Evolutionary conservation across 2,113 vertebrate species (phyloP), one percentile per base, ranked within the genome.

Genomic region (Gadus macrocephalus): DNA sequence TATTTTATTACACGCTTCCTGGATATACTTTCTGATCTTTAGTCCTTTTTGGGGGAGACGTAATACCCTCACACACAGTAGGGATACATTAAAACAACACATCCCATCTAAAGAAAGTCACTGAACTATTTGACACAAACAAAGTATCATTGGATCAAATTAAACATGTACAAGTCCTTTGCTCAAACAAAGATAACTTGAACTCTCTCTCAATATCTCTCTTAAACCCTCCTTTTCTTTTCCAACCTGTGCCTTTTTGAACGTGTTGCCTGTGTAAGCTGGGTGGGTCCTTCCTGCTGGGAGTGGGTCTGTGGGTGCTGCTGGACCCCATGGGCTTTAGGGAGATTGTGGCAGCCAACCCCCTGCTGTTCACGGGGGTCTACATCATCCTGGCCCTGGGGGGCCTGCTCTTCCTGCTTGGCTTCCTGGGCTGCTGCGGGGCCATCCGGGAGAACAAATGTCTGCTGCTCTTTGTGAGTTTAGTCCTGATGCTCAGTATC

Each of bases 381-480:
- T 97, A 96, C 81, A 88, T 95, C 79, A 88, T 97, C 85, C 89
- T 98, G 92, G 94, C 93, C 17, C 92, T 96, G 95, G 96, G 96
- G 4, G 89, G 86, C 3, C 87, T 98, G 92, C 93, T 98, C 3
- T 97, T 97, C 60, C 92, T 98, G 77, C 93, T 98, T 5, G 96
- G 96, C 53, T 98, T 98, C 86, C 92, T 98, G 5, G 96, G 96
- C 85, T 98, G 96, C 92, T 98, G 94, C 0, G 96, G 95, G 5
- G 95, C 96, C 67, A 92, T 96, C 84, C 90, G 95, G 0, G 96
- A 97, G 89, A 98, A 95, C 90, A 96, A 94, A 80, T 95, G 94
- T 77, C 94, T 98, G 31, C 93, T 98, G 74, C 89, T 98, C 1
- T 93, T 95, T 61, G 96, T 98, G 91, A 93, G 96, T 35, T 35